These are phyloP conservation scores for Odontocerum albicorne DNA, from an alignment of 2,888 invertebrate species.

Conservation along the genomic window DNA sequence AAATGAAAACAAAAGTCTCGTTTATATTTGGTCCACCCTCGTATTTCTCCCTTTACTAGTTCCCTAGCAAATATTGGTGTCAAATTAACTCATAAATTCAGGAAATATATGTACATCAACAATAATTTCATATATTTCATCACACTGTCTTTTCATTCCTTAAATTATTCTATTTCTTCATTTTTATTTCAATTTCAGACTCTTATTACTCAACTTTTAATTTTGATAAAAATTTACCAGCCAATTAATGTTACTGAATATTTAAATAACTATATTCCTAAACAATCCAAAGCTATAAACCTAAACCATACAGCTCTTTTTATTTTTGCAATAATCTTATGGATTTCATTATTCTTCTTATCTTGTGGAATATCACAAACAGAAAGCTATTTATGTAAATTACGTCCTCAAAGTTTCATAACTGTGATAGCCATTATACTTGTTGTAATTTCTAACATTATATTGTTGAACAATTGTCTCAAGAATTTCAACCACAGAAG, in stretches of 20 bases:
- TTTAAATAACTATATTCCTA: constrained; percentile 38
- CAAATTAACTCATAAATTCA: no score
- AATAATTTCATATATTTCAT: no score
- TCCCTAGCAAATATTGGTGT: no score
- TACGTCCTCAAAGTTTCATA: constrained; percentile 44
- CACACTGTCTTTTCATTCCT: no score
- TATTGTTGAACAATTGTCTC: constrained; percentile 43
- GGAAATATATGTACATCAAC: no score
- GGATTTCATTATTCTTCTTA: constrained; percentile 41
- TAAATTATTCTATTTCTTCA: no score
- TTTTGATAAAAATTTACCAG: constrained; percentile 50
- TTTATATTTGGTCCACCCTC: no score
- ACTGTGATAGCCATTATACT: constrained; percentile 41
- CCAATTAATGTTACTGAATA: constrained; percentile 42
- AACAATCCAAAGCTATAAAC: not conserved
- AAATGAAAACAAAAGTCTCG: no score
- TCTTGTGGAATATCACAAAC: constrained; percentile 53
- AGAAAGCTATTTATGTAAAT: constrained; percentile 49
- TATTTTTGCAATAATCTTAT: constrained; percentile 40
- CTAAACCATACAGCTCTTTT: constrained; percentile 48
- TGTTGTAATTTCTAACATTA: constrained; percentile 40
- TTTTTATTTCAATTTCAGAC: constrained; percentile 42
- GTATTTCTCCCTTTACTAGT: no score
- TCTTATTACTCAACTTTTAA: constrained; percentile 43
- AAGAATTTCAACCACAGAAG: constrained; percentile 46